Percentiles rank a stretch among this genome's conserved stretches.
phyloP scores from a whole-genome alignment of 2,113 vertebrate genomes.

The Leucopsar rothschildi region DNA sequence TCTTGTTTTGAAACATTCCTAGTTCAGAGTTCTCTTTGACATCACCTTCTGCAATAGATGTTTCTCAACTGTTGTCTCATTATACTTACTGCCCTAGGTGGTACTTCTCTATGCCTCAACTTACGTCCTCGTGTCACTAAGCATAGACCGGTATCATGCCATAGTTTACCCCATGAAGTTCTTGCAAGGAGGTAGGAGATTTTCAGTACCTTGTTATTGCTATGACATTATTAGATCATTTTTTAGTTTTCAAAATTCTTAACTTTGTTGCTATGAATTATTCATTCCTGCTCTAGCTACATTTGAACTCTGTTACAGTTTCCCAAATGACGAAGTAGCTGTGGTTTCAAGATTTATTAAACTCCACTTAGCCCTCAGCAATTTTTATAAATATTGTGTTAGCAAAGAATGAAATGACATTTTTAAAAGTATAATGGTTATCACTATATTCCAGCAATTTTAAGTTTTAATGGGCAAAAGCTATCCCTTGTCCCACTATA shows the following conservation, averaged over 20 bases:
- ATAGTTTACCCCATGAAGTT: slow-evolving; percentile 81
- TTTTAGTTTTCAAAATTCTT: neutral
- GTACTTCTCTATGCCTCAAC: slow-evolving; percentile 80
- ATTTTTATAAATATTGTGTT: slow-evolving; percentile 8
- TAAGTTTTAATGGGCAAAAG: neutral
- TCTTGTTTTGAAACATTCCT: neutral
- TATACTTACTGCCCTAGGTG: slow-evolving; percentile 60
- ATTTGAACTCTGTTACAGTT: neutral
- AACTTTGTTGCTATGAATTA: neutral
- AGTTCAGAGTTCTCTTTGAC: neutral
- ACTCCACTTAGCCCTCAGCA: neutral
- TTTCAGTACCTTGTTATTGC: neutral
- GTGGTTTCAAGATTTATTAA: neutral
- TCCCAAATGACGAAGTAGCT: neutral
- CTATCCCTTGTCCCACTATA: neutral
- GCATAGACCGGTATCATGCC: slow-evolving; percentile 79
- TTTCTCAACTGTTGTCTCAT: neutral
- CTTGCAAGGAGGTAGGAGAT: slow-evolving; percentile 75
- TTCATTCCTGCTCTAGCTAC: neutral
- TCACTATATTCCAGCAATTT: neutral
- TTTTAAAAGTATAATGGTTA: neutral
- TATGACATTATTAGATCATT: neutral
- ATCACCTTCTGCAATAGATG: neutral
- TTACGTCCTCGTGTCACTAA: slow-evolving; percentile 75
- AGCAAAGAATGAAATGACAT: slow-evolving; percentile 1